Conservation (phyloP, 1,140 invertebrate species). For the Microvelia longipes region DNA sequence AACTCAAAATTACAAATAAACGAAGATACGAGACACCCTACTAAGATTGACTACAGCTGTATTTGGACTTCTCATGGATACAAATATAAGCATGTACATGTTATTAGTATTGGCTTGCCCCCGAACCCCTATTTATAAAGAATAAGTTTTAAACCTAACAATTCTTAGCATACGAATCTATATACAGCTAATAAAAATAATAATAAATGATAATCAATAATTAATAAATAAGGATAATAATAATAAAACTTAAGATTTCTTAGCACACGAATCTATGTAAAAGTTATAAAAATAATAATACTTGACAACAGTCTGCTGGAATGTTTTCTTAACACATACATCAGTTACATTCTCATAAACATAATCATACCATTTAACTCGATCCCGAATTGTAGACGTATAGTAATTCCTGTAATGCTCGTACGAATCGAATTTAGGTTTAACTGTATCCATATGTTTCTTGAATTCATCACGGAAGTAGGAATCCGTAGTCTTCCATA, state of each 20-base stretch:
- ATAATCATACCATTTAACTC: not conserved
- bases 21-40: too few relatives aligned
- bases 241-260: too few relatives aligned
- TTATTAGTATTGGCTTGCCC: too few relatives aligned
- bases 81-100: too few relatives aligned
- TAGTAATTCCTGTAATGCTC: not conserved
- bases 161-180: too few relatives aligned
- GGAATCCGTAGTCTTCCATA: constrained; percentile 11
- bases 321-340: not conserved
- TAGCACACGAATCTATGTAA: not conserved
- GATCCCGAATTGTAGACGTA: not conserved
- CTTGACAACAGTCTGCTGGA: not conserved
- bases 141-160: too few relatives aligned
- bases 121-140: too few relatives aligned
- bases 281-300: not conserved
- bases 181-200: not conserved
- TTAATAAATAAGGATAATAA: too few relatives aligned
- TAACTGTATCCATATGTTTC: constrained; percentile 7
- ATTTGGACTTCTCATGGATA: too few relatives aligned
- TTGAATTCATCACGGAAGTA: constrained; percentile 15
- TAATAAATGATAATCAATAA: too few relatives aligned
- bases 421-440: not conserved
- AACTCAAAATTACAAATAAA: too few relatives aligned
- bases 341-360: not conserved
- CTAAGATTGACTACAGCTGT: too few relatives aligned